Evolutionary conservation across 2,888 invertebrate species (phyloP), one percentile per base, ranked within the genome.

Genomic region (Toxonevra muliebris): DNA sequence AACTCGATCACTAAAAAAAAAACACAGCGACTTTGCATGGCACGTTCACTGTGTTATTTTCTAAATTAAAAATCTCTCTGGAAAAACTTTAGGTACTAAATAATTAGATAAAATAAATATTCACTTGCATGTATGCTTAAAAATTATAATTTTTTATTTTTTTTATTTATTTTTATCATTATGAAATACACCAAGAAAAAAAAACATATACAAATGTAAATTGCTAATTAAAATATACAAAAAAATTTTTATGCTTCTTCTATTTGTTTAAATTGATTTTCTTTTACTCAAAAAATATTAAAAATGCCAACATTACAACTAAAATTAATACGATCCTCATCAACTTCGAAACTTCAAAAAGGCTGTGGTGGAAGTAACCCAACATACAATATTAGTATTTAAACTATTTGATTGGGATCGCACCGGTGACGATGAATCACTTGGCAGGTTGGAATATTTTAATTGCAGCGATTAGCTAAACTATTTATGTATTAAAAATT

Each of bases 341-440:
- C 40, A 40, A 50, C n/a, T n/a, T n/a, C 30, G 30, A 30, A 4
- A 30, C 52, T 19, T 20, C 48, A 12, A 55, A 9, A 86, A 90
- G 89, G 88, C 88, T 82, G 84, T 87, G 86, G 87, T 90, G 87
- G 89, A 90, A 83, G 87, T 86, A 74, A 81, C 85, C 71, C 85
- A 86, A 74, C 86, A 86, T 75, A 85, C 87, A 76, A 85, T 88
- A 78, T 85, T 92, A 81, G 86, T 85, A 81, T 88, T 93, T 82
- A 88, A 87, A 84, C 90, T 96, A 79, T 94, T 89, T 90, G 96
- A 97, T 90, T 94, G 95, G 90, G 97, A 97, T 88, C 92, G 92
- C 82, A 91, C 94, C 77, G 93, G 92, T 83, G 90, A 92, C 84
- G 96, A 97, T 87, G 97, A 97, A 87, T 91, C 91, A 80, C 91